Evolutionary conservation across 2,113 vertebrate genomes (phyloP).

Genomic region (Empidonax traillii): DNA sequence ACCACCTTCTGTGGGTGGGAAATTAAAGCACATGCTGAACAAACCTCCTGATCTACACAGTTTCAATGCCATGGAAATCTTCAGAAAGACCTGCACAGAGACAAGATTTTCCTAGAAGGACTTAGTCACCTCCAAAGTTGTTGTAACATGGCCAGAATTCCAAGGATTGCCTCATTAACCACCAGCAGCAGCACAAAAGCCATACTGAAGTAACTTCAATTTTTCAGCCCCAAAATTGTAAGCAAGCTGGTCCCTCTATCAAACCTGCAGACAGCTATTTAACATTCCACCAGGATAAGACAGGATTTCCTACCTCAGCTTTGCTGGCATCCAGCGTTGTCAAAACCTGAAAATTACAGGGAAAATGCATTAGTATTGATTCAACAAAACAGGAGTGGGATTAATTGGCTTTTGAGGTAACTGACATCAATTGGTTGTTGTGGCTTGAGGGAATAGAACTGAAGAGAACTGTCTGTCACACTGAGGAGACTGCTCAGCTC

Average conservation of each 20-base stretch:
- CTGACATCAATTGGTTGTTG: slow-evolving; percentile 60
- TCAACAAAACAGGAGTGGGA: slow-evolving; percentile 52
- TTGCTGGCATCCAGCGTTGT: slow-evolving; percentile 15
- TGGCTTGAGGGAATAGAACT: slow-evolving; percentile 2
- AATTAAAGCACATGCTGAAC: background rate
- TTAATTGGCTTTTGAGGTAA: slow-evolving; percentile 71
- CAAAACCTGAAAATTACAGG: slow-evolving; percentile 70
- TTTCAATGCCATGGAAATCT: background rate
- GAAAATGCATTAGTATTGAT: slow-evolving; percentile 70
- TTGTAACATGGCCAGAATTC: background rate
- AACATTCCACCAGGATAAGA: background rate
- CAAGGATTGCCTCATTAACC: background rate
- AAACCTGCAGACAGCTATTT: background rate
- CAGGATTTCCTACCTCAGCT: slow-evolving; percentile 69
- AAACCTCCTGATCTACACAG: background rate
- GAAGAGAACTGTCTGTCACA: background rate
- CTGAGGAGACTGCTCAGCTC: background rate
- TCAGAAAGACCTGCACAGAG: background rate
- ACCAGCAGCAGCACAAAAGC: background rate
- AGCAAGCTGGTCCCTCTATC: background rate
- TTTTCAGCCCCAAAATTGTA: background rate
- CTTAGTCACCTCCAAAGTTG: background rate
- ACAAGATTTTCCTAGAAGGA: background rate
- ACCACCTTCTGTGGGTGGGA: background rate
- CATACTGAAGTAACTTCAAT: background rate